Evolutionary conservation across 2,797 vertebrate species (phyloP).

Genomic region (Rhabdophis nuchalis): DNA sequence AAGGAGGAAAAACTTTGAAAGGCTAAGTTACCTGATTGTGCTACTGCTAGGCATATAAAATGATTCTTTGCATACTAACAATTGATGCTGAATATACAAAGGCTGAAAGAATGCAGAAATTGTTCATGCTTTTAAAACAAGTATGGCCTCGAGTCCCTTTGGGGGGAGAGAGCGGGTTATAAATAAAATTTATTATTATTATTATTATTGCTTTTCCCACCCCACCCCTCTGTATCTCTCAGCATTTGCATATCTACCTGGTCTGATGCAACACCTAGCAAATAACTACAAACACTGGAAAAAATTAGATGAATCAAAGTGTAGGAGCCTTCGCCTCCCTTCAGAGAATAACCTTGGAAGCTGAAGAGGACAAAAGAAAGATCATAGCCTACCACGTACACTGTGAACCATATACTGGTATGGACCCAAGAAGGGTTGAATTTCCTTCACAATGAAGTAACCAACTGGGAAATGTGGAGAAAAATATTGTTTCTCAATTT

Average conservation of each 20-base stretch:
- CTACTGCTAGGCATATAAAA: background rate
- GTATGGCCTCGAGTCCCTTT: too few relatives aligned
- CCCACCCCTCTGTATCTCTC: conserved; percentile 21
- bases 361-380: conserved; percentile 57
- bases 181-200: too few relatives aligned
- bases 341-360: conserved; percentile 71
- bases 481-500: conserved; percentile 47
- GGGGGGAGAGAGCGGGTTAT: too few relatives aligned
- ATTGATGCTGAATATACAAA: background rate
- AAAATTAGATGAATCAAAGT: conserved; percentile 88
- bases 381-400: conserved; percentile 60
- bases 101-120: background rate
- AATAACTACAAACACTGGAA: conserved; percentile 98
- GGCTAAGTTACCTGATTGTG: background rate
- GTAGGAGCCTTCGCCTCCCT: conserved; percentile 84
- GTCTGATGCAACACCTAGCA: conserved; percentile 88
- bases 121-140: background rate
- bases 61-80: background rate
- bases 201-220: background rate
- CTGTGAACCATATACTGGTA: conserved; percentile 63
- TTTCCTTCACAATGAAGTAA: conserved; percentile 55
- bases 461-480: conserved; percentile 38
- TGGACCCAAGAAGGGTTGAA: conserved; percentile 38
- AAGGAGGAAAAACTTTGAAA: background rate
- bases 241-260: conserved; percentile 92